Conservation (phyloP, 2,113 vertebrate genomes). For the Larimichthys crocea region DNA sequence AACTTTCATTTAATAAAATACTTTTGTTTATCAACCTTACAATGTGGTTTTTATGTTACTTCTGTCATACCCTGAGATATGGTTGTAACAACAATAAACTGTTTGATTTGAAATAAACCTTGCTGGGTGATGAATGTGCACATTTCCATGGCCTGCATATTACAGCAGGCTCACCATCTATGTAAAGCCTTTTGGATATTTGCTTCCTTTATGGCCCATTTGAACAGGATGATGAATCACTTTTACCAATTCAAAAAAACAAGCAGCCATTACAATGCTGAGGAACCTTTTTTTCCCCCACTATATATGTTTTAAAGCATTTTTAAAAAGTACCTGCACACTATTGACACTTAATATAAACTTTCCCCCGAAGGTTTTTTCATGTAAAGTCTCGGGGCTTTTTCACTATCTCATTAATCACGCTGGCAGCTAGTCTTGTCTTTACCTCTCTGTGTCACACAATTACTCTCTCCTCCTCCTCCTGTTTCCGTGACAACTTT, state of each 20-base stretch:
- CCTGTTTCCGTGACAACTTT: neutral
- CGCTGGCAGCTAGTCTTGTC: constrained; percentile 14
- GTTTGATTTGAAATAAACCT: neutral
- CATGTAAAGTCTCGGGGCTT: neutral
- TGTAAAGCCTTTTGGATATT: constrained; percentile 15
- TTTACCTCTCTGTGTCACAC: constrained; percentile 13
- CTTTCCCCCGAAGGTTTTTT: neutral
- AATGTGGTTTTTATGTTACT: no score
- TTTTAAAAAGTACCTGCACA: constrained; percentile 31
- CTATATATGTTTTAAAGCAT: constrained; percentile 21
- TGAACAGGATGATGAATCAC: constrained; percentile 46
- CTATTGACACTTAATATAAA: constrained; percentile 41
- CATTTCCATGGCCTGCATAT: constrained; percentile 27
- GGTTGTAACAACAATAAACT: neutral
- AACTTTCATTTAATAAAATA: no score
- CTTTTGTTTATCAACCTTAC: no score
- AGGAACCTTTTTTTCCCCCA: neutral
- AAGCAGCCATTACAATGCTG: neutral
- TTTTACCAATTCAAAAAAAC: constrained; percentile 10
- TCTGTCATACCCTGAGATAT: no score
- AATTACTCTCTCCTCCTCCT: constrained; percentile 22
- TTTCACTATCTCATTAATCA: constrained; percentile 66
- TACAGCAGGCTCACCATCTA: neutral
- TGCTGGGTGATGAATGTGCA: constrained; percentile 38
- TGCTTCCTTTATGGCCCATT: neutral